These are phyloP conservation scores for Xiphophorus birchmanni DNA, from an alignment of 2,797 vertebrate genomes.

Conservation along the genomic window DNA sequence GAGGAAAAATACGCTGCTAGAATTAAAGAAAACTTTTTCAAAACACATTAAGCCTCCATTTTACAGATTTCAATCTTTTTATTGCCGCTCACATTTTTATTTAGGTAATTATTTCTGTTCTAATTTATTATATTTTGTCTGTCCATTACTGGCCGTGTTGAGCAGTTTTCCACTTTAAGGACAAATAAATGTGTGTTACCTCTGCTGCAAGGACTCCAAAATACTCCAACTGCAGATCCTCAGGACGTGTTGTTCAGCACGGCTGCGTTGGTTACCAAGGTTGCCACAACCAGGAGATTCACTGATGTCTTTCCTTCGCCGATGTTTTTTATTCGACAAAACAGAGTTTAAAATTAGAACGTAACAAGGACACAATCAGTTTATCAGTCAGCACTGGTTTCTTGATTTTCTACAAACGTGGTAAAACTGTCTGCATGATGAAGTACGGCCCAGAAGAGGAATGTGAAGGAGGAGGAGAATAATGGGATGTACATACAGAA, in stretches of 20 bases:
- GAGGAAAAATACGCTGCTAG: neutral
- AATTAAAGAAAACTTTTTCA: neutral
- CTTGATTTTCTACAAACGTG: constrained; percentile 78
- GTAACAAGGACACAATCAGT: constrained; percentile 24
- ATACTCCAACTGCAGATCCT: neutral
- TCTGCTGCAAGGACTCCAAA: neutral
- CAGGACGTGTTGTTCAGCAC: neutral
- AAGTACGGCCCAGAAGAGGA: neutral
- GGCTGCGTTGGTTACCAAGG: too few species aligned
- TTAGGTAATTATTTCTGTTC: neutral
- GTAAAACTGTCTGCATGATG: constrained; percentile 59
- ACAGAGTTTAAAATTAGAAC: constrained; percentile 12
- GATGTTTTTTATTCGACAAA: neutral
- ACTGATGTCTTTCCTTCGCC: neutral
- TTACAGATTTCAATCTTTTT: neutral
- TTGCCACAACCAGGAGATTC: neutral
- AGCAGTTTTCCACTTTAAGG: neutral
- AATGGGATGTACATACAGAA: constrained; percentile 1
- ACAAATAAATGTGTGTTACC: neutral
- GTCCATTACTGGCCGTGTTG: constrained; percentile 2
- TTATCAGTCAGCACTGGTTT: constrained; percentile 68
- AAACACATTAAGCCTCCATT: neutral
- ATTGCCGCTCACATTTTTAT: neutral
- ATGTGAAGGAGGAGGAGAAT: constrained; percentile 7
- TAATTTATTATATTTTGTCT: neutral